Evolutionary conservation across 1,140 invertebrate species (phyloP), one percentile per base, ranked within the genome.

Genomic region (Sarcophaga peregrina): DNA sequence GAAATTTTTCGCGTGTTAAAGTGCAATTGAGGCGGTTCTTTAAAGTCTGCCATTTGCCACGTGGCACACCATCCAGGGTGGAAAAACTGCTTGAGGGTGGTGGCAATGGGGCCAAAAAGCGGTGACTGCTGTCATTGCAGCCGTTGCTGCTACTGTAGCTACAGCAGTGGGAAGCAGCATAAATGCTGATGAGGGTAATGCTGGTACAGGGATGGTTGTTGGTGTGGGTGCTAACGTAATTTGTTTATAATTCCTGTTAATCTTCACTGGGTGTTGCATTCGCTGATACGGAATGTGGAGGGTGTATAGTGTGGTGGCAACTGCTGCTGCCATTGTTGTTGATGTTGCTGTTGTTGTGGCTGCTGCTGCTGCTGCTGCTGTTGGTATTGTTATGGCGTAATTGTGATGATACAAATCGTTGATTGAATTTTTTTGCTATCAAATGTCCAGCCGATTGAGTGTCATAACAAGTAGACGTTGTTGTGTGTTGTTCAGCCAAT

Each of bases 31-130:
- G 84, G 54, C 91, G 90, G 84, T 92, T 93, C 84, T 93, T 93
- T 20, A 95, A 92, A 96, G 86, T 95, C 96, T 91, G 92, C 82
- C 93, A 91, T 95, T 96, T 83, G 86, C 90, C 88, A 88, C 93
- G 93, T 37, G 87, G 88, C 72, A 90, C 88, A 13, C 88, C 88
- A 58, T 90, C 88, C 81, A 90, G 46, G 20, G 88, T 89, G 37
- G 85, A 88, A 20, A 90, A 90, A 68, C 87, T 88, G 47, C 87
- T 88, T 3, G 87, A 87, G 4, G 88, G 85, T 3, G 76, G 86
- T 0, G 88, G 88, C 84, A 90, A 10, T 0, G 88, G 87, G 0
- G 89, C 83, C 3, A 89, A 84, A 88, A 25, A 15, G 74, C 75
- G 9, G 84, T 74, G 8, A 20, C 74, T 2, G 48, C 62, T n/a